These are phyloP conservation scores for Lysandra bellargus DNA, from an alignment of 2,888 invertebrate genomes.

Conservation along the genomic window DNA sequence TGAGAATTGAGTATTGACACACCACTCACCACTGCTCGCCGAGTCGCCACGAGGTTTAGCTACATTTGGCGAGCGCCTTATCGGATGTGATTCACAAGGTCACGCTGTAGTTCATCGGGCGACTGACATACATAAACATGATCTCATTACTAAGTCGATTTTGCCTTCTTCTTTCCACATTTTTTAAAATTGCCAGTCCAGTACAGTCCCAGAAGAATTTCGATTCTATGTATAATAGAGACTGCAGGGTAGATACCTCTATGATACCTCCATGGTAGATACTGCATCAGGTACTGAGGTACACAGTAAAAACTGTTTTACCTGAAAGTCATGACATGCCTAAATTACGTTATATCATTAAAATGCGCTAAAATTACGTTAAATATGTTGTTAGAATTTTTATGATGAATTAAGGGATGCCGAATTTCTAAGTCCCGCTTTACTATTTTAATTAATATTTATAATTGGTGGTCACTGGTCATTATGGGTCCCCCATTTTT, in stretches of 20 bases:
- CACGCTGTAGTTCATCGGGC: constrained; percentile 65
- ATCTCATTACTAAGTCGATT: constrained; percentile 62
- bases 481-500: not conserved
- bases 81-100: constrained; percentile 75
- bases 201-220: not conserved
- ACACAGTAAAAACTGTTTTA: no score
- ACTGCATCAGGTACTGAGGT: no score
- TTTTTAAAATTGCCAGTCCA: not conserved
- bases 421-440: not conserved
- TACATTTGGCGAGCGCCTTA: constrained; percentile 62
- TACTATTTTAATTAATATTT: not conserved
- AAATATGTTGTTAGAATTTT: no score
- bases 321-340: no score
- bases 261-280: no score
- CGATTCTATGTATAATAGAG: not conserved
- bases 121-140: constrained; percentile 63
- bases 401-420: not conserved
- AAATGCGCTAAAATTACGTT: no score
- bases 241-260: no score
- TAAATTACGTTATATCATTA: no score
- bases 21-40: not conserved
- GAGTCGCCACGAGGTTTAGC: constrained; percentile 36
- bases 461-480: not conserved
- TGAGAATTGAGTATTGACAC: constrained; percentile 11
- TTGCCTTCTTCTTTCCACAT: constrained; percentile 32